Percentiles rank a stretch among this genome's conserved stretches.
Conservation (phyloP, 2,888 invertebrate genomes). For the Orthosia incerta region DNA sequence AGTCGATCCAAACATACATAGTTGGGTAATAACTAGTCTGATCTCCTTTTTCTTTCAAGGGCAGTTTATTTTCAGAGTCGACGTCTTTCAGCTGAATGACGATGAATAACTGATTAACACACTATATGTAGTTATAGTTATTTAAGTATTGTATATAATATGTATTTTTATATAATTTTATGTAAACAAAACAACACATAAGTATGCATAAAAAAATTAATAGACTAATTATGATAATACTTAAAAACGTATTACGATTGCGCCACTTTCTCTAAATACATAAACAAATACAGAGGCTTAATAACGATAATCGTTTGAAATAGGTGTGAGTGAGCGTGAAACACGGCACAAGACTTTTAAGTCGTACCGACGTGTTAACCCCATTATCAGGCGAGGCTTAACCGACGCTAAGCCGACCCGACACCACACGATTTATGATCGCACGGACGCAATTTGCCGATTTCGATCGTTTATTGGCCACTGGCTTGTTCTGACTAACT, state of each 20-base stretch:
- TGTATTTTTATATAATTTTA: too few relatives aligned
- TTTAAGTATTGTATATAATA: too few relatives aligned
- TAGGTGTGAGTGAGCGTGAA: conserved; percentile 56
- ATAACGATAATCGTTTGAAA: conserved; percentile 46
- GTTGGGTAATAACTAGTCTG: too few relatives aligned
- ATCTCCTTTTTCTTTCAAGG: too few relatives aligned
- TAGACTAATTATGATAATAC: not conserved
- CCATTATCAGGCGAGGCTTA: conserved; percentile 84
- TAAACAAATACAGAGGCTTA: conserved; percentile 32
- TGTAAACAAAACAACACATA: too few relatives aligned
- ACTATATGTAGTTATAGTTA: too few relatives aligned
- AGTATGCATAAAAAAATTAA: too few relatives aligned
- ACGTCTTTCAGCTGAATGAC: not conserved
- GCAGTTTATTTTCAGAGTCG: too few relatives aligned
- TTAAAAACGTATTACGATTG: not conserved
- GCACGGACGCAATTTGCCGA: conserved; percentile 83
- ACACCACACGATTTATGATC: conserved; percentile 87
- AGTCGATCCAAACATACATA: too few relatives aligned
- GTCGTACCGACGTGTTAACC: conserved; percentile 85
- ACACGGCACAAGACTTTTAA: conserved; percentile 77
- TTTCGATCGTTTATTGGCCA: conserved; percentile 86
- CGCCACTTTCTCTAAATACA: conserved; percentile 1
- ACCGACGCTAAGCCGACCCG: conserved; percentile 79
- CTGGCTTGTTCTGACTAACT: conserved; percentile 63
- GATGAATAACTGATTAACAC: not conserved